phyloP scores from a whole-genome alignment of 1,140 invertebrate species.

The Pseudobourletiella spinata region DNA sequence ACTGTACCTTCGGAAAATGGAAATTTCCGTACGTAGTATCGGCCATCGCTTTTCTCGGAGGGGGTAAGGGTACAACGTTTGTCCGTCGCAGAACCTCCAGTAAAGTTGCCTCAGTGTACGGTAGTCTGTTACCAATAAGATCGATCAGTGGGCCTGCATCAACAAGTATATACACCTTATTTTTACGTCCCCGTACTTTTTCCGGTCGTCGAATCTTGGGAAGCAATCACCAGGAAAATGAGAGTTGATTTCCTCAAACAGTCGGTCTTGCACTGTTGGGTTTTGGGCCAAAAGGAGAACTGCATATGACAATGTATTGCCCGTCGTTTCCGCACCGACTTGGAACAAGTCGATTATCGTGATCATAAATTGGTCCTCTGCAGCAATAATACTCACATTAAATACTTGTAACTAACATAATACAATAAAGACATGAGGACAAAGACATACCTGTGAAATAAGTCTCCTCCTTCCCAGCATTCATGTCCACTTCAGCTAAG shows the following conservation, averaged over 20 bases:
- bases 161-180: neutral
- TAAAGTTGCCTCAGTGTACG: constrained; percentile 63
- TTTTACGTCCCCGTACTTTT: neutral
- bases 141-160: constrained; percentile 37
- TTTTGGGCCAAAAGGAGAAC: constrained; percentile 65
- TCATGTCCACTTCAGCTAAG: constrained; percentile 8
- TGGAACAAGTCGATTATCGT: constrained; percentile 40
- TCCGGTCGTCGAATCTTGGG: constrained; percentile 57
- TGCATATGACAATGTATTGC: constrained; percentile 63
- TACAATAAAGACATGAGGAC: neutral
- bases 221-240: constrained; percentile 57
- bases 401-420: neutral
- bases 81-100: constrained; percentile 66
- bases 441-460: too few species aligned
- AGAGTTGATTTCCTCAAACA: constrained; percentile 66
- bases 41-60: constrained; percentile 61
- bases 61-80: constrained; percentile 62
- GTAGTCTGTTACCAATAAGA: constrained; percentile 47
- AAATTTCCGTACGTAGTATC: neutral
- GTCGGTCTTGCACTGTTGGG: constrained; percentile 66
- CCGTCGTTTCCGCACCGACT: constrained; percentile 71
- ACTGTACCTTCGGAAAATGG: constrained; percentile 1
- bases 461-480: neutral
- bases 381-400: too few species aligned
- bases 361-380: constrained; percentile 8